Percentiles rank a stretch among this genome's conserved stretches.
phyloP scores from a whole-genome alignment of 2,888 invertebrate genomes.

The Cheilosia impressa region DNA sequence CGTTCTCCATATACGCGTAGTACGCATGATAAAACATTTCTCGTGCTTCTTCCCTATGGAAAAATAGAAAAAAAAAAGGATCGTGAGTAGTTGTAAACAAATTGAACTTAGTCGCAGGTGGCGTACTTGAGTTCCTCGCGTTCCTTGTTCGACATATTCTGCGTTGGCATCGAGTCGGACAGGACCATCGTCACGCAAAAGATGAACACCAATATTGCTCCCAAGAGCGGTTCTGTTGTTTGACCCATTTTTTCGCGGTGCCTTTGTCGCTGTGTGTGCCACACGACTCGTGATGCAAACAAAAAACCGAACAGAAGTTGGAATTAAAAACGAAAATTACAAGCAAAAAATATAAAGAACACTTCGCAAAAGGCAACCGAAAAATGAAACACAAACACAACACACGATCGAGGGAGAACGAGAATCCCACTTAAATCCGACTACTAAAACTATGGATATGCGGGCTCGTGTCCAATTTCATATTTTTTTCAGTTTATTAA shows the following conservation, averaged over 20 bases:
- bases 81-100: slow-evolving; percentile 18
- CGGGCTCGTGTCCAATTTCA: slow-evolving; percentile 72
- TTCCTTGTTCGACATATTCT: slow-evolving; percentile 87
- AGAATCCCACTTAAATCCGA: slow-evolving; percentile 67
- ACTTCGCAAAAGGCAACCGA: slow-evolving; percentile 30
- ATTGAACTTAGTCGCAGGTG: neutral
- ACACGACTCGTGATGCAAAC: slow-evolving; percentile 17
- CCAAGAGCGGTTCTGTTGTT: slow-evolving; percentile 42
- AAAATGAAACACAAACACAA: slow-evolving; percentile 50
- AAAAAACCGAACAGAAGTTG: slow-evolving; percentile 17
- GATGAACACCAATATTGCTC: slow-evolving; percentile 41
- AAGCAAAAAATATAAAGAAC: slow-evolving; percentile 12
- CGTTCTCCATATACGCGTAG: slow-evolving; percentile 97
- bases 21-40: slow-evolving; percentile 99
- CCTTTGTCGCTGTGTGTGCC: slow-evolving; percentile 7
- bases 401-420: slow-evolving; percentile 41
- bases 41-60: slow-evolving; percentile 92
- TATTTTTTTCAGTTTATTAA: slow-evolving; percentile 48
- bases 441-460: slow-evolving; percentile 64
- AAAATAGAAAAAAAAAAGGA: neutral
- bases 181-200: slow-evolving; percentile 50
- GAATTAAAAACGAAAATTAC: slow-evolving; percentile 8
- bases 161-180: slow-evolving; percentile 80
- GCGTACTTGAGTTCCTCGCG: slow-evolving; percentile 87
- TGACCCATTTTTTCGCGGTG: slow-evolving; percentile 48